Conservation (phyloP, 2,797 vertebrate species). For the Smutsia gigantea region DNA sequence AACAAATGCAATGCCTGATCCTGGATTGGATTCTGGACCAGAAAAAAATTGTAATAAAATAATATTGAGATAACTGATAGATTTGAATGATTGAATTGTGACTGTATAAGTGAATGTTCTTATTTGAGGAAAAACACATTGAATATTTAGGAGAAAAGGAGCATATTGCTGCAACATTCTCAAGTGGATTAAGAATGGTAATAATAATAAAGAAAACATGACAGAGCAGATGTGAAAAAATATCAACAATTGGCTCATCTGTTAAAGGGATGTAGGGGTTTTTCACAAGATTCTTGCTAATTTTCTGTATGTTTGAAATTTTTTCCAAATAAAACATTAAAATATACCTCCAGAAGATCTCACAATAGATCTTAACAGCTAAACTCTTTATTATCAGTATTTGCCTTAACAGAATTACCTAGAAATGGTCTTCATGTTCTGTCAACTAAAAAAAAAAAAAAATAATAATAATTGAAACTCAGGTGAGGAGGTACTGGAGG, state of each 20-base stretch:
- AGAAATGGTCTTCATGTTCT: background rate
- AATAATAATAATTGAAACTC: background rate
- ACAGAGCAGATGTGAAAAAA: background rate
- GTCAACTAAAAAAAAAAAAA: background rate
- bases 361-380: background rate
- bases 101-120: background rate
- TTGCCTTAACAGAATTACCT: background rate
- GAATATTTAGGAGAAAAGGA: background rate
- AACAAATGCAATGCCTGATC: background rate
- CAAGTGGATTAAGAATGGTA: background rate
- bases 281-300: background rate
- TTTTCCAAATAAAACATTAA: slow-evolving; percentile 30
- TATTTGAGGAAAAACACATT: background rate
- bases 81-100: background rate
- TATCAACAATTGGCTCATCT: background rate
- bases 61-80: background rate
- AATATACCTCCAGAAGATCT: background rate
- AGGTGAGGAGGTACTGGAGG: background rate
- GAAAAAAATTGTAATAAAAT: background rate
- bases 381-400: background rate
- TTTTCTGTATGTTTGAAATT: background rate
- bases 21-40: background rate
- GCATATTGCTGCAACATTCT: background rate
- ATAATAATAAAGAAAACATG: background rate
- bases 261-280: background rate